Evolutionary conservation across 2,888 invertebrate species (phyloP), one percentile per base, ranked within the genome.

Genomic region (Limnephilus lunatus): DNA sequence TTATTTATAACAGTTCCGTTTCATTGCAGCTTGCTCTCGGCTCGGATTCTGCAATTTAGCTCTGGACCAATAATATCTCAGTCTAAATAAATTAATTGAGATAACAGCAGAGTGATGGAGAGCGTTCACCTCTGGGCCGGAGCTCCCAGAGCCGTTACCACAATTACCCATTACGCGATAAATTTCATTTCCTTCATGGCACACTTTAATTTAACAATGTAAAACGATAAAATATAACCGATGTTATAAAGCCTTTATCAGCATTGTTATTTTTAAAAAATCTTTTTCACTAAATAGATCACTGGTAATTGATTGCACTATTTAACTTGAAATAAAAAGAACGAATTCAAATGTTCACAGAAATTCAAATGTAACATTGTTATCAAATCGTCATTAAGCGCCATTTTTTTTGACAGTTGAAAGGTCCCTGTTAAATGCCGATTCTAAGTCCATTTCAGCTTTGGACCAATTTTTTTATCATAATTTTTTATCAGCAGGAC

Each of bases 61-160:
- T 25, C 68, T 68, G 68, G 68, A 68, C 68, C 68, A 68, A 68
- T 68, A 68, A 68, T 7, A 68, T 68, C 68, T 68, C 68, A 9
- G 25, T 25, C n/a, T 25, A 68, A 68, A 68, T 68, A 68, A 68
- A 68, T 25, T 25, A 68, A 68, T 25, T 7, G 68, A 68, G 68
- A 68, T 68, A 68, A 68, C 68, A 68, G 68, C 68, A 68, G 68
- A 25, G 25, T 68, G n/a, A 25, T 68, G 68, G 68, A 68, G 68
- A 68, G 68, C 68, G n/a, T 68, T 68, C 68, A 68, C 68, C 68
- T 68, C 68, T 68, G 68, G 68, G 68, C 68, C 68, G 68, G 68
- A 68, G 68, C 68, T 68, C 68, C 19, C 68, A n/a, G 53, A 68
- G 25, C 68, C 68, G 68, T 68, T 68, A 68, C 68, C 25, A 68